Percentiles rank a stretch among this genome's conserved stretches.
Conservation (phyloP, 2,888 invertebrate species). For the Himalopsyche kuldschensis region DNA sequence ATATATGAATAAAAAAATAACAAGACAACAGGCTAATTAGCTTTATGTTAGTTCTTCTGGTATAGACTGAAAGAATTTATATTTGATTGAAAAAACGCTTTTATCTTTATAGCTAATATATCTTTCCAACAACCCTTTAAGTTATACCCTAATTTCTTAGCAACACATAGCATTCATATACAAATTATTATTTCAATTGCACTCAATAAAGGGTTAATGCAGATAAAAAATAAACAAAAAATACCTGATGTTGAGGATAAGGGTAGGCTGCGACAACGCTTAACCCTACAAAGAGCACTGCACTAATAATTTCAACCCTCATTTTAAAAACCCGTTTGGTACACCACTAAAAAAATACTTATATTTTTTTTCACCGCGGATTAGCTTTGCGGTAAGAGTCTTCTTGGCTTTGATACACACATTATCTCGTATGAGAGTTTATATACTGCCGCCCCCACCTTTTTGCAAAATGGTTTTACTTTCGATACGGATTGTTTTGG, state of each 20-base stretch:
- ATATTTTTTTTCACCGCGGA: neutral
- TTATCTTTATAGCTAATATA: too few species aligned
- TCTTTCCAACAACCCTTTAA: too few species aligned
- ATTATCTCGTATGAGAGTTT: conserved; percentile 24
- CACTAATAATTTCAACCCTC: conserved; percentile 29
- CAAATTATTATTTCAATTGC: neutral
- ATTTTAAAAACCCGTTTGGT: conserved; percentile 15
- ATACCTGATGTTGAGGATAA: conserved; percentile 43
- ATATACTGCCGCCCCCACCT: conserved; percentile 30
- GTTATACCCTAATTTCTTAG: too few species aligned
- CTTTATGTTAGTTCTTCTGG: too few species aligned
- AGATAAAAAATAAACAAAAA: neutral
- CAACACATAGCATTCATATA: neutral
- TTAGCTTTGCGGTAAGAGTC: neutral
- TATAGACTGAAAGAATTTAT: too few species aligned
- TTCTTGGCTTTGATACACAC: conserved; percentile 21
- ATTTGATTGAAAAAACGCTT: too few species aligned
- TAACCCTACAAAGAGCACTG: conserved; percentile 47
- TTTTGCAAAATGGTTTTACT: conserved; percentile 10
- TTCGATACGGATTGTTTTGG: conserved; percentile 5
- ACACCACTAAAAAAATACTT: neutral
- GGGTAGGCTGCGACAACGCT: conserved; percentile 51
- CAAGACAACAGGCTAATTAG: too few species aligned
- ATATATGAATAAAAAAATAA: too few species aligned
- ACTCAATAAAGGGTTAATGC: neutral